phyloP scores from a whole-genome alignment of 2,888 invertebrate genomes.

The Lasioglossum calceatum region DNA sequence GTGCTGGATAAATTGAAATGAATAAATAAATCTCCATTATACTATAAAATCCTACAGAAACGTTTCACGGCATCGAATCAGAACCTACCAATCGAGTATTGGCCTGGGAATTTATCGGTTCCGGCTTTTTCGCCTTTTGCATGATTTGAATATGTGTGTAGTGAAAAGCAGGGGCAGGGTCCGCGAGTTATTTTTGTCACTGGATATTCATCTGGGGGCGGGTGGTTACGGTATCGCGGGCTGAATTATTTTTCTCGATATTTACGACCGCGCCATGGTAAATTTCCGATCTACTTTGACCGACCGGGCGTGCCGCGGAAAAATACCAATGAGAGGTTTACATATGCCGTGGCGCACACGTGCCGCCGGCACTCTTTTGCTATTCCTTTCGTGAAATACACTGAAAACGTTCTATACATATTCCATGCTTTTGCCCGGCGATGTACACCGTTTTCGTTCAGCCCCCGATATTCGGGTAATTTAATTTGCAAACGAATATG shows the following conservation, averaged over 20 bases:
- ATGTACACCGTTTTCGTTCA: not conserved
- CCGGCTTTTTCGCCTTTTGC: not conserved
- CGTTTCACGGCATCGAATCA: not conserved
- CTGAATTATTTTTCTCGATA: conserved; percentile 44
- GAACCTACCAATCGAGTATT: not conserved
- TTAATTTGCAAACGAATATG: not conserved
- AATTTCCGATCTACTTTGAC: conserved; percentile 38
- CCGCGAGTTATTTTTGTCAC: conserved; percentile 7
- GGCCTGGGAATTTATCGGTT: not conserved
- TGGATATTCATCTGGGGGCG: not conserved
- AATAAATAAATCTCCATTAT: not conserved
- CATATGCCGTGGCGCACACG: conserved; percentile 4
- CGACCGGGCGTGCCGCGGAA: conserved; percentile 11
- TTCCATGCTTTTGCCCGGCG: conserved; percentile 4
- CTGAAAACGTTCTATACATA: conserved; percentile 35
- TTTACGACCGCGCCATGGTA: conserved; percentile 9
- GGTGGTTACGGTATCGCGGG: not conserved
- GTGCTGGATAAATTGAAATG: too few species aligned
- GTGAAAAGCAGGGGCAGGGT: not conserved
- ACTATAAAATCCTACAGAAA: not conserved
- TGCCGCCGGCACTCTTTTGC: conserved; percentile 15
- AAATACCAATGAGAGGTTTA: conserved; percentile 45
- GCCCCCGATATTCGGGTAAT: conserved; percentile 13
- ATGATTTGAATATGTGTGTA: not conserved
- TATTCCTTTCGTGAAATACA: conserved; percentile 36